Evolutionary conservation across 2,888 invertebrate genomes (phyloP).

Genomic region (Cataglyphis albicans): DNA sequence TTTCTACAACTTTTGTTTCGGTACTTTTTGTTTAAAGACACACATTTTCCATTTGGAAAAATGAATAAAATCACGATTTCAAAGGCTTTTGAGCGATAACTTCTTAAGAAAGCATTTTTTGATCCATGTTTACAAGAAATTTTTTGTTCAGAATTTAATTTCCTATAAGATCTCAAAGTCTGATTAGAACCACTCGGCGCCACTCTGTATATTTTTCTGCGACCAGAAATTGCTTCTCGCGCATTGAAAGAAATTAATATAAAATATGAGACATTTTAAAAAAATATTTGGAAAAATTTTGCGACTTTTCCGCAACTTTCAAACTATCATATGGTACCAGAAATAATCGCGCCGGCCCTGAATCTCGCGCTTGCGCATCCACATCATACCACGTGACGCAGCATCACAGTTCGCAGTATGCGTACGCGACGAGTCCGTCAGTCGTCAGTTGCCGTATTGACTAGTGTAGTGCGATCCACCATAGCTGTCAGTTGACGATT

Average conservation of each 20-base stretch:
- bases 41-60: no score
- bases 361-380: not conserved
- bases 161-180: no score
- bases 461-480: constrained; percentile 75
- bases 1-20: no score
- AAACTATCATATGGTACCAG: not conserved
- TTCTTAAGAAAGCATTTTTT: no score
- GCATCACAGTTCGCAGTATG: not conserved
- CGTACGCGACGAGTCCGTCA: not conserved
- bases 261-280: not conserved
- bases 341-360: not conserved
- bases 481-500: constrained; percentile 80
- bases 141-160: no score
- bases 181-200: no score
- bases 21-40: no score
- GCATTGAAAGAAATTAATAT: not conserved
- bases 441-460: constrained; percentile 58
- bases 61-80: no score
- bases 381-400: constrained; percentile 4
- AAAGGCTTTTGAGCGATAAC: no score
- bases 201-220: not conserved
- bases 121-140: no score
- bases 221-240: not conserved
- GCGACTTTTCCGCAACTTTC: not conserved
- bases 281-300: not conserved